Conservation (phyloP, 2,797 vertebrate species). For the Phylloscopus collybita region DNA sequence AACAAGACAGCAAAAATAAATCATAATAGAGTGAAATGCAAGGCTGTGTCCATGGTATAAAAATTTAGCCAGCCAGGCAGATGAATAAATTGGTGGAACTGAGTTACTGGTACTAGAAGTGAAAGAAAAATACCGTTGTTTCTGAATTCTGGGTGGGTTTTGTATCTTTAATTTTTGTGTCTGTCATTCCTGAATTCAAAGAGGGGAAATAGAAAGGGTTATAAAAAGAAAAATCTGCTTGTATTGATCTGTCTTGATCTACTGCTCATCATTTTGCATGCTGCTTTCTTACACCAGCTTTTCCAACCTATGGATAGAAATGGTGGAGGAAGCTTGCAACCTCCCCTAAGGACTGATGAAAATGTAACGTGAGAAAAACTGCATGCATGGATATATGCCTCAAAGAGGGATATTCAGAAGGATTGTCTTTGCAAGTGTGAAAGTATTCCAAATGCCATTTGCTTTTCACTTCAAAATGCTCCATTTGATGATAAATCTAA, state of each 20-base stretch:
- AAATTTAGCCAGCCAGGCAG: background rate
- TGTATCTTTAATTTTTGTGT: background rate
- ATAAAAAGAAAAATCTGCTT: background rate
- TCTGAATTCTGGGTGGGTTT: background rate
- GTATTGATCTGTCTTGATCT: background rate
- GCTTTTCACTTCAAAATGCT: background rate
- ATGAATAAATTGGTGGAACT: background rate
- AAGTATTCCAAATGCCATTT: background rate
- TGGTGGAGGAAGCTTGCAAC: background rate
- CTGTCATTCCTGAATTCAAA: background rate
- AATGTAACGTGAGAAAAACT: background rate
- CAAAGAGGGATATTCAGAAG: background rate
- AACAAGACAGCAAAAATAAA: constrained; percentile 11
- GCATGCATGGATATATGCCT: background rate
- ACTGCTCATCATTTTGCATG: background rate
- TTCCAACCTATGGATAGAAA: background rate
- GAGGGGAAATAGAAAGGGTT: background rate
- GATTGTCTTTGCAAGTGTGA: background rate
- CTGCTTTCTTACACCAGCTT: background rate
- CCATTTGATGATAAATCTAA: background rate
- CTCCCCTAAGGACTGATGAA: background rate
- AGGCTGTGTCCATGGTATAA: background rate
- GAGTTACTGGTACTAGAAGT: background rate
- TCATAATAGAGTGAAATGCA: background rate
- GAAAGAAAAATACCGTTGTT: background rate